Evolutionary conservation across 2,888 invertebrate species (phyloP).

Genomic region (Aricia artaxerxes): DNA sequence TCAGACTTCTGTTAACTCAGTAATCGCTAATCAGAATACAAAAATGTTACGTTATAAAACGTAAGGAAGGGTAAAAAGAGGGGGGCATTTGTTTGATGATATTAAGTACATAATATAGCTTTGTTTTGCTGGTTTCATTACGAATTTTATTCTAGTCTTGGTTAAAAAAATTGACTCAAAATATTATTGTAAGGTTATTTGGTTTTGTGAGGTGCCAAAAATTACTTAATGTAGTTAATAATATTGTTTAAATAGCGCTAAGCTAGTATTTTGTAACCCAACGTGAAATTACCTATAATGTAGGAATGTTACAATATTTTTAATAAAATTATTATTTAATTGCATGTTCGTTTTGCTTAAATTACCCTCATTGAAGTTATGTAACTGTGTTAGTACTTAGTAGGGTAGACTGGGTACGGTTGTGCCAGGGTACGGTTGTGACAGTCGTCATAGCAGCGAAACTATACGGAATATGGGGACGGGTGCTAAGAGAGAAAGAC

Average conservation of each 20-base stretch:
- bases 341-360: constrained; percentile 39
- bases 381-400: too few species aligned
- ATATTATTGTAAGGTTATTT: neutral
- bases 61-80: too few species aligned
- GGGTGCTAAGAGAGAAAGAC: too few species aligned
- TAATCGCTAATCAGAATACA: too few species aligned
- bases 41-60: too few species aligned
- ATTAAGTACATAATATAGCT: neutral
- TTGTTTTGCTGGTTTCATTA: neutral
- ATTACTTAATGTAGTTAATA: constrained; percentile 41
- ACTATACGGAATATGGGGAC: too few species aligned
- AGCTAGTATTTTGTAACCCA: constrained; percentile 65
- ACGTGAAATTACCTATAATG: constrained; percentile 59
- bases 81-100: too few species aligned
- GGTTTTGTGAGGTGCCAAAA: constrained; percentile 29
- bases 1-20: too few species aligned
- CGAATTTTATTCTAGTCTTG: constrained; percentile 23
- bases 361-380: neutral
- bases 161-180: neutral
- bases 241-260: constrained; percentile 49
- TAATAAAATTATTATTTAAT: constrained; percentile 62
- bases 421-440: too few species aligned
- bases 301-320: constrained; percentile 67
- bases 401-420: too few species aligned
- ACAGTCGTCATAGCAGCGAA: too few species aligned